Percentiles rank a stretch among this genome's conserved stretches.
Conservation (phyloP, 2,888 invertebrate genomes). For the Tromatobia lineatoria region DNA sequence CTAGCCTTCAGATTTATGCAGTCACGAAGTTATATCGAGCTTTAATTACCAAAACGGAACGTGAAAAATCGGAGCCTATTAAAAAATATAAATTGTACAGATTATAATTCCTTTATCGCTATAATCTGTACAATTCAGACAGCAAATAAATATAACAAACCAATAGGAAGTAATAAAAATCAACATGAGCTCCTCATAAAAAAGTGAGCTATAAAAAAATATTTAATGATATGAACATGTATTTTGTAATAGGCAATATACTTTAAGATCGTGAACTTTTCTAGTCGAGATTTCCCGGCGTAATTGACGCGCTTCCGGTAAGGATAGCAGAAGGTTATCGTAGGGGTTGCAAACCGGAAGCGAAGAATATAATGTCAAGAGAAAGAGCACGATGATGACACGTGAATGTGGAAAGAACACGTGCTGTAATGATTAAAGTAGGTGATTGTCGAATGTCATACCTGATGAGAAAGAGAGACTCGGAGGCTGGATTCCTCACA, state of each 20-base stretch:
- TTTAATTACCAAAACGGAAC: no score
- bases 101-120: no score
- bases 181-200: not conserved
- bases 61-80: no score
- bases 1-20: no score
- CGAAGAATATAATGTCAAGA: not conserved
- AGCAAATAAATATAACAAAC: no score
- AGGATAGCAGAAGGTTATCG: not conserved
- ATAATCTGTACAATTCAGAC: no score
- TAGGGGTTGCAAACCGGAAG: not conserved
- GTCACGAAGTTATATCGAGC: no score
- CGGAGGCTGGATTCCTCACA: slow-evolving; percentile 67
- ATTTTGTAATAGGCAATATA: not conserved
- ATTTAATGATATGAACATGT: no score
- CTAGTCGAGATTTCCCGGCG: not conserved
- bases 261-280: not conserved
- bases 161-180: no score
- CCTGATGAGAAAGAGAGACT: slow-evolving; percentile 49
- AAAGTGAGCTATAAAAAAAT: not conserved
- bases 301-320: not conserved
- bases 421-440: slow-evolving; percentile 7
- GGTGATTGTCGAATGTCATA: slow-evolving; percentile 38
- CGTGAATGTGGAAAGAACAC: slow-evolving; percentile 1
- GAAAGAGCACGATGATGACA: not conserved
- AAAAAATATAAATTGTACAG: no score